Conservation (phyloP, 2,888 invertebrate genomes). For the Thalpophila matura region DNA sequence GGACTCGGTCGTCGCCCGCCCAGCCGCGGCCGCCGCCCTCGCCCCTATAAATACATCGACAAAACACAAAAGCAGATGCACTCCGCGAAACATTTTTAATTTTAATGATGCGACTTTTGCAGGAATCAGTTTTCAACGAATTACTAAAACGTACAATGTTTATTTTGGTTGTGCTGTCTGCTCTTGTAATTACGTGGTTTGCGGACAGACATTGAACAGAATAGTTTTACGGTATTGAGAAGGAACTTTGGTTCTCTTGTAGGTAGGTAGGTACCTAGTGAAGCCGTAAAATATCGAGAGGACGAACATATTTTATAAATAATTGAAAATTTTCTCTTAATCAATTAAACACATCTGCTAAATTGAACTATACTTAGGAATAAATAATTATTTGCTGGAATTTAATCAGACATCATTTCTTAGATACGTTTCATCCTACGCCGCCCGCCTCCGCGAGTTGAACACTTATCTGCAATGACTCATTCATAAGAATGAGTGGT, state of each 20-base stretch:
- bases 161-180: slow-evolving; percentile 49
- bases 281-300: neutral
- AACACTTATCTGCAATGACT: no score
- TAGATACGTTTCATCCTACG: neutral
- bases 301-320: neutral
- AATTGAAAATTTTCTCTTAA: neutral
- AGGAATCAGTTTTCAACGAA: slow-evolving; percentile 64
- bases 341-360: neutral
- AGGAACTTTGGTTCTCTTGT: slow-evolving; percentile 3
- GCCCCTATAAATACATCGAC: slow-evolving; percentile 84
- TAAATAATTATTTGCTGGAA: neutral
- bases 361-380: neutral
- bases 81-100: slow-evolving; percentile 74
- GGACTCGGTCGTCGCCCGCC: slow-evolving; percentile 67
- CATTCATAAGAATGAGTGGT: no score
- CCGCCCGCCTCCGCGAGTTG: neutral
- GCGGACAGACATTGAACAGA: slow-evolving; percentile 50
- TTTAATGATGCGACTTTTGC: slow-evolving; percentile 77
- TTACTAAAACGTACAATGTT: slow-evolving; percentile 50
- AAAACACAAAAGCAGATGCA: slow-evolving; percentile 81
- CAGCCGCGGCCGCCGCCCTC: slow-evolving; percentile 69
- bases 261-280: no score
- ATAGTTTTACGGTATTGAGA: slow-evolving; percentile 6
- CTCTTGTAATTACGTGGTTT: slow-evolving; percentile 39
- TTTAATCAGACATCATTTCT: neutral